Percentiles rank a stretch among this genome's conserved stretches.
Conservation (phyloP, 2,797 vertebrate genomes). For the Graptemys geographica region DNA sequence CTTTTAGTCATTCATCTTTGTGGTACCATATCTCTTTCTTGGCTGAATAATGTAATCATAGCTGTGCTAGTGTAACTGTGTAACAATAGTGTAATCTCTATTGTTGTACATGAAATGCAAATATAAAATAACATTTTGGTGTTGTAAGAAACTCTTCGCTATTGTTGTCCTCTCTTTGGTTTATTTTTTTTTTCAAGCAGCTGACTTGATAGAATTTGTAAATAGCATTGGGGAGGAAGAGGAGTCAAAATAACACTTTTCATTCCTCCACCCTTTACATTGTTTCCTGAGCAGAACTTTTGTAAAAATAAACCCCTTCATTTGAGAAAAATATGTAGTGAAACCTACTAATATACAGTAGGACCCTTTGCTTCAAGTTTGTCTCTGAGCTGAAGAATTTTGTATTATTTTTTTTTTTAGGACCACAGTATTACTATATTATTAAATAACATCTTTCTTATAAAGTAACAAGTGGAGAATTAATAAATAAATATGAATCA, state of each 20-base stretch:
- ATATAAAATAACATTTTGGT: not conserved
- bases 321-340: not conserved
- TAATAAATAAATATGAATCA: not conserved
- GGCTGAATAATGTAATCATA: not conserved
- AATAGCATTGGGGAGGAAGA: not conserved
- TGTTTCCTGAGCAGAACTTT: not conserved
- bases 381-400: not conserved
- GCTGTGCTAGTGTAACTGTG: not conserved
- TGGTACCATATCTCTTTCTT: not conserved
- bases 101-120: not conserved
- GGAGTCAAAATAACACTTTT: not conserved
- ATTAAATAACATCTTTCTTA: not conserved
- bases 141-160: not conserved
- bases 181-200: not conserved
- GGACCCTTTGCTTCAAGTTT: not conserved
- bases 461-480: not conserved
- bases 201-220: not conserved
- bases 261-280: not conserved
- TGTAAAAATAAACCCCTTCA: not conserved
- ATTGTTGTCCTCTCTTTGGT: not conserved
- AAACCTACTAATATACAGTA: not conserved
- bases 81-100: not conserved
- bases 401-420: not conserved
- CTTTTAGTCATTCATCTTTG: conserved; percentile 3
- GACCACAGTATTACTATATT: not conserved